Percentiles rank a stretch among this genome's conserved stretches.
These are phyloP conservation scores for Hormaphis cornu DNA, from an alignment of 1,140 invertebrate genomes.

Conservation along the genomic window DNA sequence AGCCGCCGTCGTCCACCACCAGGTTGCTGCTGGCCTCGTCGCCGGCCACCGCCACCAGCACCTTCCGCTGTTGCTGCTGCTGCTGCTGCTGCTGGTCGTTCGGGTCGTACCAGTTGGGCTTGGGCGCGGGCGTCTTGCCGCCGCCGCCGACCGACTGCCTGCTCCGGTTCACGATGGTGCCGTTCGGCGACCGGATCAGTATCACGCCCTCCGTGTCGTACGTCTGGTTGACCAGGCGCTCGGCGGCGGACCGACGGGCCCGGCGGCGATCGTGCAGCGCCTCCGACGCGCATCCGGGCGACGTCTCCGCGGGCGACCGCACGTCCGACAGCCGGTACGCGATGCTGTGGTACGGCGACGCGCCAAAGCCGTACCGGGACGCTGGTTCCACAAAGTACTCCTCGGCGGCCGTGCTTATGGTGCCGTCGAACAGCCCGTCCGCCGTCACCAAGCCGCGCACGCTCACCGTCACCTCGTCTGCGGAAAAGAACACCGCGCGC, in stretches of 20 bases:
- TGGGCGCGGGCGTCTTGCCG: background rate
- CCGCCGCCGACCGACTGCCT: background rate
- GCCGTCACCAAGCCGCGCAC: conserved; percentile 76
- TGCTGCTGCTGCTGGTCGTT: conserved; percentile 16
- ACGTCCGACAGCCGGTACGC: conserved; percentile 76
- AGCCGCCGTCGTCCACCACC: conserved; percentile 33
- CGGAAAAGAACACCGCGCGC: conserved; percentile 25
- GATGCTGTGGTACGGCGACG: conserved; percentile 58
- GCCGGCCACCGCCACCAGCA: conserved; percentile 30
- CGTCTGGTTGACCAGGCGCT: conserved; percentile 12
- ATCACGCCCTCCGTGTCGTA: conserved; percentile 21
- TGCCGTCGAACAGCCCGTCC: conserved; percentile 82
- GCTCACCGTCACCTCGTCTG: conserved; percentile 72
- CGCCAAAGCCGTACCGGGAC: conserved; percentile 51
- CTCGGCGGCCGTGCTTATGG: conserved; percentile 61
- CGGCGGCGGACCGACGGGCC: background rate
- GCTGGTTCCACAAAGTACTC: conserved; percentile 82
- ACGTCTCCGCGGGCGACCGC: conserved; percentile 37
- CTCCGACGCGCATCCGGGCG: conserved; percentile 1
- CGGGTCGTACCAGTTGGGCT: conserved; percentile 17
- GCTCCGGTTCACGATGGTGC: conserved; percentile 14
- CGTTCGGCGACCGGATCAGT: conserved; percentile 8
- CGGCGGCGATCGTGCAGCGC: background rate
- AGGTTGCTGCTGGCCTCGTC: conserved; percentile 36
- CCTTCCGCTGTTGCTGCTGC: conserved; percentile 33